Evolutionary conservation across 2,797 vertebrate species (phyloP).

Genomic region (Aulostomus chinensis): DNA sequence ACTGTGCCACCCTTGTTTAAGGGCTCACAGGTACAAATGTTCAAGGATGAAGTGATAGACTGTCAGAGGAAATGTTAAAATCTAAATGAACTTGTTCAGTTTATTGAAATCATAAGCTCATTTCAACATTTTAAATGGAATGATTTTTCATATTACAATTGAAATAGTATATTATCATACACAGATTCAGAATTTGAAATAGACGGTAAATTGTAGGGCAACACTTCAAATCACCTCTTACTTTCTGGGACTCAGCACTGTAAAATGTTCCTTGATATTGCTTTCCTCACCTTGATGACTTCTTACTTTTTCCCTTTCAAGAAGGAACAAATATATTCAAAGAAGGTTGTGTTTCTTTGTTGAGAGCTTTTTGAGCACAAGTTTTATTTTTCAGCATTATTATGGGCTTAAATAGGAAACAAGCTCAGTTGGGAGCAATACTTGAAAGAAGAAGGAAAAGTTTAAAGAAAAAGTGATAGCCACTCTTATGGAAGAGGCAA

Average conservation of each 20-base stretch:
- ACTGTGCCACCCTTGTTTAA: too few relatives aligned
- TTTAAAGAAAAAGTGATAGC: conserved; percentile 46
- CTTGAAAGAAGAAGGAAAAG: conserved; percentile 36
- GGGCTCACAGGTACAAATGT: conserved; percentile 16
- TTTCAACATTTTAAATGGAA: background rate
- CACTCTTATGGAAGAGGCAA: conserved; percentile 22
- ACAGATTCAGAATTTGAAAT: background rate
- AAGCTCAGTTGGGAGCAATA: conserved; percentile 48
- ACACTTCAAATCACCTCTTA: conserved; percentile 6
- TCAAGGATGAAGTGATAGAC: conserved; percentile 1
- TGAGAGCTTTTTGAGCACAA: conserved; percentile 32
- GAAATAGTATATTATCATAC: background rate
- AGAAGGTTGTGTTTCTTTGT: conserved; percentile 27
- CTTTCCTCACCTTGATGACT: conserved; percentile 35
- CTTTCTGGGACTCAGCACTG: background rate
- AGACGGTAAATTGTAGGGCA: conserved; percentile 1
- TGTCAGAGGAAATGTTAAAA: conserved; percentile 4
- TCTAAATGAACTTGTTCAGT: too few relatives aligned
- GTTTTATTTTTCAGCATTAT: conserved; percentile 54
- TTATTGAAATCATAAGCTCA: too few relatives aligned
- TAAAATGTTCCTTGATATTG: conserved; percentile 29
- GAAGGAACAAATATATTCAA: conserved; percentile 20
- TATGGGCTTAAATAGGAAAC: conserved; percentile 59
- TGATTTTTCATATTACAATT: background rate
- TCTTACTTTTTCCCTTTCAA: conserved; percentile 19